Base-by-base conservation (phyloP, 2,113 vertebrate genomes). In the Perccottus glenii region DNA sequence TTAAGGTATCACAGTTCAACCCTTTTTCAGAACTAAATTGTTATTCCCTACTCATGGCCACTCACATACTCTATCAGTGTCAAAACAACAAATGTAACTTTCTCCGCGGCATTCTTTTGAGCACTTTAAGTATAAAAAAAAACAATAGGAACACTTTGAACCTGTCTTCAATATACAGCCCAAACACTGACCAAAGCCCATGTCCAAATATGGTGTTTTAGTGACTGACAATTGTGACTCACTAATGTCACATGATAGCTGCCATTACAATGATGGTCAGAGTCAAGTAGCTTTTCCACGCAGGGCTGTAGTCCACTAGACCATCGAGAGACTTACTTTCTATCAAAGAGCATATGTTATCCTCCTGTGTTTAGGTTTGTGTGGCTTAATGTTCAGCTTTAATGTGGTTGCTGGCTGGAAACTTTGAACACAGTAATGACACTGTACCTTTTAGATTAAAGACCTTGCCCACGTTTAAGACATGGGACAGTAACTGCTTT, bases 231-330 rank as follows among this genome's bases (percentile, higher is more conserved):
- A 75, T 80, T 76, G 64, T 73, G 45, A 27, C 19, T 73, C 68
- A 60, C 53, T 70, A 82, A 89, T 89, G 81, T 78, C 72, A 85
- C 63, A 87, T 86, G 68, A 64, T 80, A 78, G 81, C 75, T 78
- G 71, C 78, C 75, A 85, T 83, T 84, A 86, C 74, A 55, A 27
- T 76, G 70, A 58, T 87, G 88, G 82, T 84, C 87, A 86, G 65
- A 71, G 75, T 74, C 70, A 85, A 87, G 85, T 84, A 78, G 77
- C 65, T 67, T 78, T 61, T 75, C 75, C 71, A 73, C 64, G 75
- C 67, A 62, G 68, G 73, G 68, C 79, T 64, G 67, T 74, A 73
- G 74, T 65, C 81, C 78, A 90, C 83, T 88, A 58, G n/a, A 83
- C 75, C 61, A 78, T 64, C 77, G 43, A 68, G 67, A 70, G 72